Evolutionary conservation across 2,113 vertebrate species (phyloP).

Genomic region (Thymallus thymallus): DNA sequence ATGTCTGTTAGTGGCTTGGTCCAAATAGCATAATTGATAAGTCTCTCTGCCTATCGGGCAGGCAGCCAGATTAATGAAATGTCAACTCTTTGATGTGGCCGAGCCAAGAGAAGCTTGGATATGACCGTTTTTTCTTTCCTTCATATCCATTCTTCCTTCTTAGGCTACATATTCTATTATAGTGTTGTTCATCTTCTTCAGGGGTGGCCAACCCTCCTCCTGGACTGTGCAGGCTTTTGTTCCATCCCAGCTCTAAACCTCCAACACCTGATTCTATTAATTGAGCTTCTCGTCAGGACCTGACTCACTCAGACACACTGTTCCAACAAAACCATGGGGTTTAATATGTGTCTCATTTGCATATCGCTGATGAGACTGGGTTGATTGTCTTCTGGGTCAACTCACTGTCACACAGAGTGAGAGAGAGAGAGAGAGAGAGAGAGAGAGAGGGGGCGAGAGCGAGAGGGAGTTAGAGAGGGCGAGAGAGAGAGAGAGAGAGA

Average conservation of each 20-base stretch:
- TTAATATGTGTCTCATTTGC: conserved; percentile 57
- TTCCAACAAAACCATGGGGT: conserved; percentile 56
- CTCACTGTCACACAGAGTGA: conserved; percentile 21
- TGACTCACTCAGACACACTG: no score
- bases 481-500: background rate
- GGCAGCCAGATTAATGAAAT: background rate
- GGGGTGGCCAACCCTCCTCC: no score
- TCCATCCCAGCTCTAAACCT: no score
- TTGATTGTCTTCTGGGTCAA: conserved; percentile 65
- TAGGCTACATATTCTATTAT: background rate
- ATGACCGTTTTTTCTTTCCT: no score
- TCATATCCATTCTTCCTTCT: background rate
- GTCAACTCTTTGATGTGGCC: conserved; percentile 2
- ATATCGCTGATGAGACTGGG: conserved; percentile 59
- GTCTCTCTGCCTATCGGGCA: background rate
- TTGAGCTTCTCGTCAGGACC: background rate
- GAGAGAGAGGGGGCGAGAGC: background rate
- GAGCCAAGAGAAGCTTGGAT: background rate
- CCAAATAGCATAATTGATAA: background rate
- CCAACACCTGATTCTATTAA: no score
- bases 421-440: background rate
- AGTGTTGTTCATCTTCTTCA: no score
- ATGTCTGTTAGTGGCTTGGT: no score
- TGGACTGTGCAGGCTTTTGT: no score
- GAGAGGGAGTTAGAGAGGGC: background rate